Conservation (phyloP, 2,113 vertebrate genomes). For the Thunnus maccoyii region DNA sequence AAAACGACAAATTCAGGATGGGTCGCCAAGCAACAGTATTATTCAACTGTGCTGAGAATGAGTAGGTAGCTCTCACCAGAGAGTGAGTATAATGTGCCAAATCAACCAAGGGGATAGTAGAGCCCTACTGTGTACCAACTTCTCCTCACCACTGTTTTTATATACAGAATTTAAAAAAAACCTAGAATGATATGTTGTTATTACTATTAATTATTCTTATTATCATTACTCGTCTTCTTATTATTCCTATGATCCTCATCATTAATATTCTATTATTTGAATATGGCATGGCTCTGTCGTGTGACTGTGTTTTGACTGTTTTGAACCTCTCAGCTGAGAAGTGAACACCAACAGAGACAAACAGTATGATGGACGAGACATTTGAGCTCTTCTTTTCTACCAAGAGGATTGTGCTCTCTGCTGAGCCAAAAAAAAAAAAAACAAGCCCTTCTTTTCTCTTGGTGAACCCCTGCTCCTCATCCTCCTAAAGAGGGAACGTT, state of each 20-base stretch:
- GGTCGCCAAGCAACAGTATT: conserved; percentile 67
- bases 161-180: conserved; percentile 68
- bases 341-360: conserved; percentile 60
- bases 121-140: conserved; percentile 74
- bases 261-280: conserved; percentile 73
- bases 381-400: conserved; percentile 67
- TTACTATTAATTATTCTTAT: conserved; percentile 80
- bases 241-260: conserved; percentile 74
- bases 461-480: conserved; percentile 60
- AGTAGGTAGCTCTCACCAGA: conserved; percentile 71
- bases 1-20: conserved; percentile 51
- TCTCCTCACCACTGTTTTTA: conserved; percentile 76
- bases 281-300: conserved; percentile 78
- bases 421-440: conserved; percentile 51
- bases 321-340: conserved; percentile 56
- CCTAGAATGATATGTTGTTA: conserved; percentile 75
- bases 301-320: conserved; percentile 78
- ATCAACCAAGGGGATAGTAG: conserved; percentile 65
- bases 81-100: conserved; percentile 79
- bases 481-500: conserved; percentile 61
- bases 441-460: conserved; percentile 61
- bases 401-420: conserved; percentile 66
- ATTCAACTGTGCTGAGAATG: conserved; percentile 67
- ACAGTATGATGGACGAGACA: conserved; percentile 51
- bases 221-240: conserved; percentile 76